phyloP scores from a whole-genome alignment of 2,797 vertebrate genomes.

The Lophius americanus region DNA sequence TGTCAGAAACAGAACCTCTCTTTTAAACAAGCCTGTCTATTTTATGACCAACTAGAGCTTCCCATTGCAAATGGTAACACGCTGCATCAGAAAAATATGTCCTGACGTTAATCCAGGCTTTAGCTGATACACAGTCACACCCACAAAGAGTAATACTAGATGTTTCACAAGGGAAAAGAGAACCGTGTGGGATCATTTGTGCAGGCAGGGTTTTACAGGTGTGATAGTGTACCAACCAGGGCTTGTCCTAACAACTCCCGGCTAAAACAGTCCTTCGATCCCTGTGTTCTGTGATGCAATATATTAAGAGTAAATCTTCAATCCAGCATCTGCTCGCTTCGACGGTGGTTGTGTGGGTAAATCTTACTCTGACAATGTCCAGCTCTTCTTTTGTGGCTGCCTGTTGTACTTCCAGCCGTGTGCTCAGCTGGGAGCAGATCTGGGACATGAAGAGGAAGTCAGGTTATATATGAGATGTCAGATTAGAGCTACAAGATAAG shows the following conservation, averaged over 20 bases:
- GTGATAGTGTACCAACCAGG: slow-evolving; percentile 6
- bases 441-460: slow-evolving; percentile 61
- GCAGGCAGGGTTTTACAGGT: slow-evolving; percentile 13
- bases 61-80: neutral
- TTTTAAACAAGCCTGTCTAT: neutral
- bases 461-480: neutral
- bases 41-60: neutral
- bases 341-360: neutral
- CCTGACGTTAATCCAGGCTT: slow-evolving; percentile 1
- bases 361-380: slow-evolving; percentile 92
- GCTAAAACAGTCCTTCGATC: neutral
- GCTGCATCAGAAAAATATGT: slow-evolving; percentile 1
- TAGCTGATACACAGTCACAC: slow-evolving; percentile 8
- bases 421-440: slow-evolving; percentile 98
- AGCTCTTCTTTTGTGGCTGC: slow-evolving; percentile 94
- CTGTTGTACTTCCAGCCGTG: slow-evolving; percentile 94
- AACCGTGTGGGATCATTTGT: slow-evolving; percentile 12
- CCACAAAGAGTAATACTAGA: slow-evolving; percentile 9
- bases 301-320: slow-evolving; percentile 6
- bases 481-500: neutral
- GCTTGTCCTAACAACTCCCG: slow-evolving; percentile 8
- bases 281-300: slow-evolving; percentile 7
- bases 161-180: slow-evolving; percentile 5
- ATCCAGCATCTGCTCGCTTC: neutral
- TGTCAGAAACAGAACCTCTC: neutral